phyloP scores from a whole-genome alignment of 1,140 invertebrate species.

The Pemphigus obesinymphae region DNA sequence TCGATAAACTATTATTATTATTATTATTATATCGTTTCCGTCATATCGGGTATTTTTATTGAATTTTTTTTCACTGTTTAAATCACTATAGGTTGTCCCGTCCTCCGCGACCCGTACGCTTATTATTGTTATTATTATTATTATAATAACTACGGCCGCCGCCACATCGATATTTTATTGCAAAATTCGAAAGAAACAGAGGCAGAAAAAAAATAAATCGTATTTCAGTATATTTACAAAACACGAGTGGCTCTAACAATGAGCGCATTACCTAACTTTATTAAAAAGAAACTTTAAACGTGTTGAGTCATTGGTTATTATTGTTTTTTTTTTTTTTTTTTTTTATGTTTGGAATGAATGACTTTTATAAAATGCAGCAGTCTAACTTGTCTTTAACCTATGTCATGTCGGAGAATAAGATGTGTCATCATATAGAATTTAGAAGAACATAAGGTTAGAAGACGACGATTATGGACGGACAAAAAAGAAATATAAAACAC shows the following conservation, averaged over 20 bases:
- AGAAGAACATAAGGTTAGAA: slow-evolving; percentile 1
- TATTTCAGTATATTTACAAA: slow-evolving; percentile 40
- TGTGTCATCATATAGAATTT: slow-evolving; percentile 36
- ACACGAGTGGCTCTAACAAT: slow-evolving; percentile 36
- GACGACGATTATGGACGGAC: neutral
- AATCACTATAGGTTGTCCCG: too few species aligned
- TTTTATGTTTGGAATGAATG: slow-evolving; percentile 37
- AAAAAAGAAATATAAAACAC: slow-evolving; percentile 7
- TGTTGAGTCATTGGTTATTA: slow-evolving; percentile 42
- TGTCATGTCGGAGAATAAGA: slow-evolving; percentile 40
- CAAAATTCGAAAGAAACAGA: neutral
- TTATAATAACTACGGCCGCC: too few species aligned
- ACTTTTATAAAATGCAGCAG: slow-evolving; percentile 40
- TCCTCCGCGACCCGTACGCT: too few species aligned
- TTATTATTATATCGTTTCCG: too few species aligned
- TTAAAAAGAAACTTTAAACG: slow-evolving; percentile 42
- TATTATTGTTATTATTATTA: too few species aligned
- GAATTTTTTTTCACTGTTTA: too few species aligned
- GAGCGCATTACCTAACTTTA: slow-evolving; percentile 39
- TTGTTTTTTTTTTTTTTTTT: slow-evolving; percentile 38
- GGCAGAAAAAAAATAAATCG: slow-evolving; percentile 5
- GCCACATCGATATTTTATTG: neutral
- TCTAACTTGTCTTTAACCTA: slow-evolving; percentile 40
- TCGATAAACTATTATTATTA: too few species aligned
- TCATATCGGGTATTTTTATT: too few species aligned